A percentile compares a stretch with the other conserved stretches of the same genome.
Evolutionary conservation across 2,113 vertebrate genomes (phyloP).

Genomic region (Siphamia tubifer): DNA sequence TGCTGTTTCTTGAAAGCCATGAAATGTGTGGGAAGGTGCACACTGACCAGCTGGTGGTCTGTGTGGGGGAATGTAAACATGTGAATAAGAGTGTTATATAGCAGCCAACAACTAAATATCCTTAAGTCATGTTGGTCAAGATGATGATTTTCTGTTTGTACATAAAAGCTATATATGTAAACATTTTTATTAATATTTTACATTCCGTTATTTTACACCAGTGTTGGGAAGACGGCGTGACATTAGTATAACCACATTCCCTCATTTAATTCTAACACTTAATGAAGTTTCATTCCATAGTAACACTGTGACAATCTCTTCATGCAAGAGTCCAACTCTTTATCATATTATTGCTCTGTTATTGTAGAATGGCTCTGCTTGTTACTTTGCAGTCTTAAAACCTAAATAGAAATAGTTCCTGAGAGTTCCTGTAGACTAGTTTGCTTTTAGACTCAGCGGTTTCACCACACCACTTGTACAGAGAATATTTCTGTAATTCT

Average conservation of each 20-base stretch:
- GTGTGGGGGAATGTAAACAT: conserved; percentile 60
- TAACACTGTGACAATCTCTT: conserved; percentile 77
- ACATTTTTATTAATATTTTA: conserved; percentile 69
- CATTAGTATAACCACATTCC: conserved; percentile 50
- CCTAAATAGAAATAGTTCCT: conserved; percentile 7
- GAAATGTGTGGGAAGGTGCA: conserved; percentile 5
- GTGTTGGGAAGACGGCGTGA: conserved; percentile 9
- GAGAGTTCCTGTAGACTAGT: conserved; percentile 15
- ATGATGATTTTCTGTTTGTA: conserved; percentile 65
- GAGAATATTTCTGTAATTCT: conserved; percentile 24
- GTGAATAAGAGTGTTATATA: conserved; percentile 70
- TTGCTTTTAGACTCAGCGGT: conserved; percentile 27
- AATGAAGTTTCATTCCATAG: conserved; percentile 63
- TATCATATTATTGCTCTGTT: conserved; percentile 2
- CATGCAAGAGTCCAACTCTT: conserved; percentile 10
- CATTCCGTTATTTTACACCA: conserved; percentile 58
- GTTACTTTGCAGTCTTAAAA: conserved; percentile 26
- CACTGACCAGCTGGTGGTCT: neutral
- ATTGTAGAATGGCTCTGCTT: conserved; percentile 31
- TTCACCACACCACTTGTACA: conserved; percentile 15
- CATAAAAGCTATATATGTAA: conserved; percentile 69
- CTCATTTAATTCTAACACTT: conserved; percentile 29
- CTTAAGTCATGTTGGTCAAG: conserved; percentile 46
- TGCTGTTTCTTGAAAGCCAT: conserved; percentile 31
- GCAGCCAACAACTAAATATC: conserved; percentile 48